Base-by-base conservation (phyloP, 1,140 invertebrate genomes). In the Drosophila rhopaloa region DNA sequence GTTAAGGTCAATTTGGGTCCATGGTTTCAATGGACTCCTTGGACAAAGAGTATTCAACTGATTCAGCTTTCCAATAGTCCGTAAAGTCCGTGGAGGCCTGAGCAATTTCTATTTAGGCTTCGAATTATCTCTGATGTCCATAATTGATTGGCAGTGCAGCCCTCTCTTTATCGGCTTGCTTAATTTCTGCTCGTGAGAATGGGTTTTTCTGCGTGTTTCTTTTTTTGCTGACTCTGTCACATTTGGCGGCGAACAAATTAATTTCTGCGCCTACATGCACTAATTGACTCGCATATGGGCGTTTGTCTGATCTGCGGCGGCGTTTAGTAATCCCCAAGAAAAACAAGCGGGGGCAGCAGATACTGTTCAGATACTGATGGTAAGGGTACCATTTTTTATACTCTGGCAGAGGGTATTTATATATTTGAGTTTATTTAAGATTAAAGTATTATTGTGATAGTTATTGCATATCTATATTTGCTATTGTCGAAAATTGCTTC, bases 211-310 rank as follows among this genome's bases (percentile, higher is more conserved):
- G 14, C 57, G n/a, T 66, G 35, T 40, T 44, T 61, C n/a, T 60
- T 14, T 38, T 32, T 61, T 58, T 57, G 38, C 46, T 67, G 53
- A 48, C 44, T 76, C 51, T 80, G 81, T 82, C 81, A 77, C 81
- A 73, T 84, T 84, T 84, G 81, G 81, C 73, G 77, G 77, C 81
- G 84, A 85, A 85, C 81, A 85, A 85, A 85, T 85, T 85, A 85
- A 85, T 85, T 85, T 83, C 77, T 85, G 77, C 81, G 81, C 81
- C 81, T 85, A 85, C 81, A 85, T 85, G 68, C 83, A 79, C 81
- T 85, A 85, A 85, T 85, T 85, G 81, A 71, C 63, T 85, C 63
- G 77, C 79, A 81, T 56, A 75, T 85, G 63, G 81, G 67, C 53
- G 81, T 58, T 40, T 27, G 53, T 61, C 60, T 59, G 46, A 46